phyloP scores from a whole-genome alignment of 2,888 invertebrate genomes.

The Podabrus alpinus region DNA sequence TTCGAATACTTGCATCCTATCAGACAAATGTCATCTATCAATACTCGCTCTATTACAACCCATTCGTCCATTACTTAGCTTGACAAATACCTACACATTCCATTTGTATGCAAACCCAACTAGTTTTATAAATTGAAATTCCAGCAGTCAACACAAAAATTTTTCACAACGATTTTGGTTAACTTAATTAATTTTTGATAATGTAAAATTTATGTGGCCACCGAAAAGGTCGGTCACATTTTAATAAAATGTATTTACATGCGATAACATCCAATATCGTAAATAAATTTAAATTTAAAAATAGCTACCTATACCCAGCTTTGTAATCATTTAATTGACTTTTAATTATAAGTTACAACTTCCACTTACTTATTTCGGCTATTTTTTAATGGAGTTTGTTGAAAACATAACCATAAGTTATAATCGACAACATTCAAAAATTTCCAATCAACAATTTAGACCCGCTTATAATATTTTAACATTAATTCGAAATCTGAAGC shows the following conservation, averaged over 20 bases:
- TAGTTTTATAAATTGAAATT: not conserved
- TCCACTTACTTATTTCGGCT: not conserved
- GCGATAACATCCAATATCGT: not conserved
- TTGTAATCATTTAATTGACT: not conserved
- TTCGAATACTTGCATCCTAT: not conserved
- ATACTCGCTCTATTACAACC: not conserved
- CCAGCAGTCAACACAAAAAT: not conserved
- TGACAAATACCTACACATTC: not conserved
- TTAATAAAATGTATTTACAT: not conserved
- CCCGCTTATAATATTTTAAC: slow-evolving; percentile 29
- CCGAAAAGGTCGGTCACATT: not conserved
- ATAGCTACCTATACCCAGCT: not conserved
- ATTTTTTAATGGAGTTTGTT: slow-evolving; percentile 22
- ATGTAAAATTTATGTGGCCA: not conserved
- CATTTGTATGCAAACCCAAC: not conserved
- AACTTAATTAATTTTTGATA: not conserved
- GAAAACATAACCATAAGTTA: slow-evolving; percentile 29
- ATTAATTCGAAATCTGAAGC: slow-evolving; percentile 30
- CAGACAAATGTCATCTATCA: not conserved
- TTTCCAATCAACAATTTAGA: slow-evolving; percentile 25
- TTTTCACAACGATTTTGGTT: not conserved
- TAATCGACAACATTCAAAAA: slow-evolving; percentile 20
- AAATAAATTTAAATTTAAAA: not conserved
- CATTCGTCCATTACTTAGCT: not conserved
- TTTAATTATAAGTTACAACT: not conserved